These are phyloP conservation scores for Crotalus horridus DNA, from an alignment of 2,113 vertebrate genomes.

Conservation along the genomic window DNA sequence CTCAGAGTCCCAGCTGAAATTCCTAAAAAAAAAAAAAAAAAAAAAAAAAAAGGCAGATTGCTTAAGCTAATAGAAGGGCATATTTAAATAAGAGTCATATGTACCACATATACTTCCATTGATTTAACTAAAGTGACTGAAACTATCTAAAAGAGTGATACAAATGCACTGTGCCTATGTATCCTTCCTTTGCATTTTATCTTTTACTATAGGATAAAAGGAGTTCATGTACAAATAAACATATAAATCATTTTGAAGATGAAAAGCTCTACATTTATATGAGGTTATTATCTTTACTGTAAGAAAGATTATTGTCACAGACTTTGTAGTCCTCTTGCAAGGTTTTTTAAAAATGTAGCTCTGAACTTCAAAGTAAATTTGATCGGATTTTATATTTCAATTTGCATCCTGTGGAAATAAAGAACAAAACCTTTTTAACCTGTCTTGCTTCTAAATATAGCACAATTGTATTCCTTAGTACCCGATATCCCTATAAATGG, in stretches of 20 bases:
- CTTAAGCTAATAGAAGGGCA: not conserved
- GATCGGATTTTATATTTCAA: slow-evolving; percentile 1
- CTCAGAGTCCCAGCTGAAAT: not conserved
- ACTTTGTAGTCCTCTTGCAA: not conserved
- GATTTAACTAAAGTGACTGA: not conserved
- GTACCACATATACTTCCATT: not conserved
- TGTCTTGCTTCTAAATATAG: not conserved
- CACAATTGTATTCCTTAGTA: not conserved
- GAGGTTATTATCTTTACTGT: slow-evolving; percentile 4
- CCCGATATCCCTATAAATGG: not conserved
- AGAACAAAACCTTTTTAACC: not conserved
- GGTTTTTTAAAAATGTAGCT: not conserved
- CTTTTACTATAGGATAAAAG: not conserved
- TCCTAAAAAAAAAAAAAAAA: not conserved
- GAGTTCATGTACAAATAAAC: slow-evolving; percentile 6
- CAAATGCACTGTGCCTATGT: not conserved
- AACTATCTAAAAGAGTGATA: not conserved
- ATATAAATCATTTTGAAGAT: slow-evolving; percentile 11
- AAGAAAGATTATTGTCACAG: not conserved
- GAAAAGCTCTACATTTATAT: slow-evolving; percentile 1
- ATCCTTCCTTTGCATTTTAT: not conserved
- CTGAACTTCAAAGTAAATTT: not conserved
- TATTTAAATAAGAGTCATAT: not conserved
- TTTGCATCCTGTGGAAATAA: slow-evolving; percentile 2
- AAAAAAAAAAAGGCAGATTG: not conserved